phyloP scores from a whole-genome alignment of 2,888 invertebrate genomes.

The Drosophila heteroneura region DNA sequence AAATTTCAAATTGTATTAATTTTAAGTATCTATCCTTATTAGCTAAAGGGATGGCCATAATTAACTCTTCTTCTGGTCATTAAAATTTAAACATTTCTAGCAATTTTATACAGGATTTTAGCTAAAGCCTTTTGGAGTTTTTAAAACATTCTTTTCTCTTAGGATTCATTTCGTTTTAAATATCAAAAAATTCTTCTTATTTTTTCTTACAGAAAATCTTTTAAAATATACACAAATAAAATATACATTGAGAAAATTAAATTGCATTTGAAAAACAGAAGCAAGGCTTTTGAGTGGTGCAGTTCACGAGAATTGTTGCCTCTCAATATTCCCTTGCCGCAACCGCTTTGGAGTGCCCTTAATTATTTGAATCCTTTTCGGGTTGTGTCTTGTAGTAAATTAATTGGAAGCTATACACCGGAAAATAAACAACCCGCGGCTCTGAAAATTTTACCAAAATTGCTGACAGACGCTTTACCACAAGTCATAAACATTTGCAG shows the following conservation, averaged over 20 bases:
- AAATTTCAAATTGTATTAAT: not conserved
- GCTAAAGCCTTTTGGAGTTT: not conserved
- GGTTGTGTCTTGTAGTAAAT: conserved; percentile 37
- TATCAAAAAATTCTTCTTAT: not conserved
- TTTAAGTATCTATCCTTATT: not conserved
- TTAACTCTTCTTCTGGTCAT: not conserved
- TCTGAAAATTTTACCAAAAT: conserved; percentile 32
- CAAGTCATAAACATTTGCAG: conserved; percentile 67
- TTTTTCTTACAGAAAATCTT: not conserved
- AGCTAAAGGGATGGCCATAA: no score
- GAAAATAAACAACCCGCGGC: conserved; percentile 50
- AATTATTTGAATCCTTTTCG: not conserved
- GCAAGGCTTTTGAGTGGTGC: not conserved
- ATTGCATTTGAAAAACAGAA: not conserved
- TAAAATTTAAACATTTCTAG: not conserved
- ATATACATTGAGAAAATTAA: not conserved
- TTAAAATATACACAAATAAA: not conserved
- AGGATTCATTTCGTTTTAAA: not conserved
- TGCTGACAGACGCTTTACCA: conserved; percentile 65
- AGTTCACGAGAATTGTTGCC: not conserved
- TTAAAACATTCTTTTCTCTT: not conserved
- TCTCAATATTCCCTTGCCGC: not conserved
- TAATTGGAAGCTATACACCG: conserved; percentile 38
- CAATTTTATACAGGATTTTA: not conserved
- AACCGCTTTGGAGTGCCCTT: not conserved